Conservation (phyloP, 2,888 invertebrate genomes). For the Brachynemurus nebulosus region DNA sequence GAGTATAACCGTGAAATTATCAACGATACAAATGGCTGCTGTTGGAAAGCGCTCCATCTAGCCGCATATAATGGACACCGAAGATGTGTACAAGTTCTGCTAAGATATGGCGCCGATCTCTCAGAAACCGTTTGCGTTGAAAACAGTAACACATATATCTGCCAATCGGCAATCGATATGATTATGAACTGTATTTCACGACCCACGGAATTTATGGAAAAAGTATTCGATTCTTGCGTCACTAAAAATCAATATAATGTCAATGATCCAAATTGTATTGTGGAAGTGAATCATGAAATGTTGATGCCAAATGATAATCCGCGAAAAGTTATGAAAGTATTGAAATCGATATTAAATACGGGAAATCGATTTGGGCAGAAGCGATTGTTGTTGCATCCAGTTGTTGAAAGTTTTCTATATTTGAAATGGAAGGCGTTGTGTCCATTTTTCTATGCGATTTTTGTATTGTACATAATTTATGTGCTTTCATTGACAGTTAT, state of each 20-base stretch:
- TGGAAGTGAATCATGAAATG: slow-evolving; percentile 37
- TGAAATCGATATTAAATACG: slow-evolving; percentile 38
- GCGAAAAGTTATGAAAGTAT: slow-evolving; percentile 38
- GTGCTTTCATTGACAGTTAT: slow-evolving; percentile 36
- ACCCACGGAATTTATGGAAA: slow-evolving; percentile 38
- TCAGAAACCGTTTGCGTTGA: slow-evolving; percentile 29
- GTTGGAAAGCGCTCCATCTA: slow-evolving; percentile 33
- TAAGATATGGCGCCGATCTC: slow-evolving; percentile 34
- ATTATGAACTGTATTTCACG: slow-evolving; percentile 37
- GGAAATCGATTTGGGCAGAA: slow-evolving; percentile 37
- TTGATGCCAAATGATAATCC: slow-evolving; percentile 6
- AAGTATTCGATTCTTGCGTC: slow-evolving; percentile 38
- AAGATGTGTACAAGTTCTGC: slow-evolving; percentile 36
- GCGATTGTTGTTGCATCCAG: slow-evolving; percentile 37
- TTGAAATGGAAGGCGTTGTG: slow-evolving; percentile 41
- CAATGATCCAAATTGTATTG: slow-evolving; percentile 32
- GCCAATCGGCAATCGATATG: slow-evolving; percentile 37
- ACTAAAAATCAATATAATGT: slow-evolving; percentile 32
- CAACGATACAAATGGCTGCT: slow-evolving; percentile 11
- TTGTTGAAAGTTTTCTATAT: slow-evolving; percentile 40
- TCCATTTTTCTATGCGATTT: slow-evolving; percentile 38
- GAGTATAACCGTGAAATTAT: slow-evolving; percentile 30
- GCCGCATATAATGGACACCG: slow-evolving; percentile 43
- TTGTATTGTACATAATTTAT: slow-evolving; percentile 36
- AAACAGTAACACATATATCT: slow-evolving; percentile 29